These are phyloP conservation scores for Synchiropus splendidus DNA, from an alignment of 2,113 vertebrate genomes.

Conservation along the genomic window DNA sequence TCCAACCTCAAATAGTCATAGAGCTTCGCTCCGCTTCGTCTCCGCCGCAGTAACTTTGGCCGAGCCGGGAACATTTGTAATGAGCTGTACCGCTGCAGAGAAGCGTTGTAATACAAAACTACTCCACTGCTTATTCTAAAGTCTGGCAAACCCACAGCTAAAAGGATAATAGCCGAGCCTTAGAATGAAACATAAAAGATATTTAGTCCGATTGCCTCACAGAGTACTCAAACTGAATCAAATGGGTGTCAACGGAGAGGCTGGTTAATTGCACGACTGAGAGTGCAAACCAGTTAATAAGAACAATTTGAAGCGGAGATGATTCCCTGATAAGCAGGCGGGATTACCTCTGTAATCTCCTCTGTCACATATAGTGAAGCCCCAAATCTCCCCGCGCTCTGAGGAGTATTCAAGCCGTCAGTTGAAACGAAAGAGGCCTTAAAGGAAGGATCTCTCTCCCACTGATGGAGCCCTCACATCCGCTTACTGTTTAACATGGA, in stretches of 20 bases:
- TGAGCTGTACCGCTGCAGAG: constrained; percentile 44
- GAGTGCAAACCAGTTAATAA: constrained; percentile 63
- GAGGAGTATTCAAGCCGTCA: constrained; percentile 73
- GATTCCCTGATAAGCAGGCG: constrained; percentile 52
- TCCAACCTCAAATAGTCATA: no score
- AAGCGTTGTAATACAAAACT: constrained; percentile 59
- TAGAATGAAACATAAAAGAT: constrained; percentile 58
- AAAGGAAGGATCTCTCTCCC: constrained; percentile 47
- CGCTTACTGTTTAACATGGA: constrained; percentile 50
- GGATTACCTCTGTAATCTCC: constrained; percentile 80
- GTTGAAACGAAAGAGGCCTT: constrained; percentile 58
- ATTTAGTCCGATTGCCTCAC: constrained; percentile 55
- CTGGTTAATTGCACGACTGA: constrained; percentile 54
- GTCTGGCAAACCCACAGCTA: constrained; percentile 57
- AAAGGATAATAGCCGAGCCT: constrained; percentile 63
- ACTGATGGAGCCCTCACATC: constrained; percentile 36
- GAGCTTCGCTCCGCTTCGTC: no score
- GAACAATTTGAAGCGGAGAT: constrained; percentile 76
- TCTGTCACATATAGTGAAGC: constrained; percentile 80
- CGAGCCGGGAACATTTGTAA: constrained; percentile 48
- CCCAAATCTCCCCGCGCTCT: constrained; percentile 69
- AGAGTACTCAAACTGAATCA: constrained; percentile 56
- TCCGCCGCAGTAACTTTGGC: constrained; percentile 10
- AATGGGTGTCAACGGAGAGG: constrained; percentile 59
- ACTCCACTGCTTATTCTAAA: constrained; percentile 54